Conservation (phyloP, 2,113 vertebrate species). For the Ivindomyrus marchei region DNA sequence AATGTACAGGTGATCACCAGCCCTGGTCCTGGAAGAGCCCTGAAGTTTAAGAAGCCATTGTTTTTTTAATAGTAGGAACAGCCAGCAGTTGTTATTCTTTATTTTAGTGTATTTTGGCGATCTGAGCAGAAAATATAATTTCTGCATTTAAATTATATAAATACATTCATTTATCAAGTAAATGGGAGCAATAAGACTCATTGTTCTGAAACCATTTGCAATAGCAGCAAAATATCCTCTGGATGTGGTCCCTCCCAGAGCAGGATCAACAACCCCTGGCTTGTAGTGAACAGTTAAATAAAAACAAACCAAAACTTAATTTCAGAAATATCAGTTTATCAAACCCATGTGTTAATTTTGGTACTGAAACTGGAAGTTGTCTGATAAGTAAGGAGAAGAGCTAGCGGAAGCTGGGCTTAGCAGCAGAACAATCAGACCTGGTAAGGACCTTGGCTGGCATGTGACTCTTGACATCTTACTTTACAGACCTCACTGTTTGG, state of each 20-base stretch:
- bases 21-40: background rate
- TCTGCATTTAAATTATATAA: background rate
- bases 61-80: background rate
- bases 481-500: slow-evolving; percentile 91
- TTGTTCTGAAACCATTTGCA: background rate
- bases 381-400: background rate
- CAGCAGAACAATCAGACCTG: background rate
- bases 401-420: background rate
- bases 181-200: background rate
- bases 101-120: background rate
- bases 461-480: background rate
- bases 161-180: background rate
- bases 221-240: background rate
- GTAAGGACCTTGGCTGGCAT: background rate
- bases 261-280: background rate
- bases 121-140: background rate
- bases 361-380: background rate
- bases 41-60: background rate
- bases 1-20: background rate
- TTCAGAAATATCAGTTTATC: background rate
- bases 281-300: background rate
- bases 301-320: background rate
- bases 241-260: background rate
- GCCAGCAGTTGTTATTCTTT: background rate
- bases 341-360: background rate